Percentiles rank a stretch among this genome's conserved stretches.
Conservation (phyloP, 2,888 invertebrate genomes). For the Acrocera orbiculus region DNA sequence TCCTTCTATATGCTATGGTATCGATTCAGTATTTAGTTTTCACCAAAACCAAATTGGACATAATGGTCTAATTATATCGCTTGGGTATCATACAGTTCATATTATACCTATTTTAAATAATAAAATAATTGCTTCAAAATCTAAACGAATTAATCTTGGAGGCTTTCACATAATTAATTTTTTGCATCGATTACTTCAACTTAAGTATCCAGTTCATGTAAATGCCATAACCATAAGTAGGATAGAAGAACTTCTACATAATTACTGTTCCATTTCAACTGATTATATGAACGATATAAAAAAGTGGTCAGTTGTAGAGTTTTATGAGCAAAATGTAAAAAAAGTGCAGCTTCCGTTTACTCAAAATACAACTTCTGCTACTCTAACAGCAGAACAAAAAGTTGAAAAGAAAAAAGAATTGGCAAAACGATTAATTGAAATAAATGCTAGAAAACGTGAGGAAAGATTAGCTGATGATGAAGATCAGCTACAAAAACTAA, state of each 20-base stretch:
- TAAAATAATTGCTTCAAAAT: constrained; percentile 46
- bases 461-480: constrained; percentile 80
- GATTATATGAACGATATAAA: constrained; percentile 64
- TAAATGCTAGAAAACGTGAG: constrained; percentile 74
- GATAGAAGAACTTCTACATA: constrained; percentile 71
- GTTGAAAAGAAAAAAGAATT: constrained; percentile 74
- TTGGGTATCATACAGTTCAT: constrained; percentile 80
- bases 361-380: constrained; percentile 34
- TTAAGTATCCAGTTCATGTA: constrained; percentile 85
- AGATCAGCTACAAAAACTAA: constrained; percentile 59
- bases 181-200: constrained; percentile 59
- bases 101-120: constrained; percentile 67
- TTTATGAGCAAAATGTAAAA: constrained; percentile 65
- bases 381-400: constrained; percentile 52
- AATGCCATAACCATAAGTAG: constrained; percentile 73
- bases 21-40: constrained; percentile 67
- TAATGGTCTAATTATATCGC: constrained; percentile 57
- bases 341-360: constrained; percentile 75
- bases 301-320: constrained; percentile 65
- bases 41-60: constrained; percentile 34
- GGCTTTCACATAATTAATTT: constrained; percentile 73
- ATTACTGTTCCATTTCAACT: constrained; percentile 57
- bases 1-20: constrained; percentile 70
- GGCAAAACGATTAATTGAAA: constrained; percentile 67
- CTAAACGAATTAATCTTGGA: constrained; percentile 65